Percentiles rank a stretch among this genome's conserved stretches.
phyloP scores from a whole-genome alignment of 64 coral and sea anemone genomes.

The Actinia tenebrosa region DNA sequence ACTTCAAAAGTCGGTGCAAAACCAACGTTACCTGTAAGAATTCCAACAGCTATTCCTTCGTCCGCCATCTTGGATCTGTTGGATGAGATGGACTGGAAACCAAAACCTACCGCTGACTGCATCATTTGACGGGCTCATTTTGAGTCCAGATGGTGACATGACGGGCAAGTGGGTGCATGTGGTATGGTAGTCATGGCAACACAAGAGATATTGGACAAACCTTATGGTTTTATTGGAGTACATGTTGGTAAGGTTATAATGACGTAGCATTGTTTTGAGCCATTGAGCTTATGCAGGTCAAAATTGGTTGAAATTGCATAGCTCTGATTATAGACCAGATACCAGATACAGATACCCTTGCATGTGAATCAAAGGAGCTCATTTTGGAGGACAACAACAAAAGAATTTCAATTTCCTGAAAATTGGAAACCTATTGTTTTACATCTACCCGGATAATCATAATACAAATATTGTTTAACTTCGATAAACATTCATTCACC shows the following conservation, averaged over 20 bases:
- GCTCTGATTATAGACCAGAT: too few relatives aligned
- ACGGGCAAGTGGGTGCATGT: background rate
- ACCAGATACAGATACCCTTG: too few relatives aligned
- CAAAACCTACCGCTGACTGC: constrained; percentile 3
- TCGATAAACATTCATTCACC: too few relatives aligned
- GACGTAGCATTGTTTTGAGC: too few relatives aligned
- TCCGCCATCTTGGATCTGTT: constrained; percentile 49
- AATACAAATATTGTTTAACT: too few relatives aligned
- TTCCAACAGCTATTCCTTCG: constrained; percentile 37
- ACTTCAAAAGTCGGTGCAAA: background rate
- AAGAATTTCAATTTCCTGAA: too few relatives aligned
- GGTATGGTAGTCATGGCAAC: constrained; percentile 9
- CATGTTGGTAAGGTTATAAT: constrained; percentile 56
- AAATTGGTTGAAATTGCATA: too few relatives aligned
- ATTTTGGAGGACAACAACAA: too few relatives aligned
- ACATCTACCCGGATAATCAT: too few relatives aligned
- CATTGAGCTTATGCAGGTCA: too few relatives aligned
- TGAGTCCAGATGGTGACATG: background rate
- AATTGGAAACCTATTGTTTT: too few relatives aligned
- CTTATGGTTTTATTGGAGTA: constrained; percentile 65
- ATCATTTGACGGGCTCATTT: background rate
- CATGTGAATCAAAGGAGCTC: too few relatives aligned
- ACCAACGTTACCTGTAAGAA: constrained; percentile 32
- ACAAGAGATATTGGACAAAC: background rate
- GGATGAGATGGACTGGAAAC: background rate